Conservation (phyloP, 2,888 invertebrate genomes). For the Drosophila rubida region DNA sequence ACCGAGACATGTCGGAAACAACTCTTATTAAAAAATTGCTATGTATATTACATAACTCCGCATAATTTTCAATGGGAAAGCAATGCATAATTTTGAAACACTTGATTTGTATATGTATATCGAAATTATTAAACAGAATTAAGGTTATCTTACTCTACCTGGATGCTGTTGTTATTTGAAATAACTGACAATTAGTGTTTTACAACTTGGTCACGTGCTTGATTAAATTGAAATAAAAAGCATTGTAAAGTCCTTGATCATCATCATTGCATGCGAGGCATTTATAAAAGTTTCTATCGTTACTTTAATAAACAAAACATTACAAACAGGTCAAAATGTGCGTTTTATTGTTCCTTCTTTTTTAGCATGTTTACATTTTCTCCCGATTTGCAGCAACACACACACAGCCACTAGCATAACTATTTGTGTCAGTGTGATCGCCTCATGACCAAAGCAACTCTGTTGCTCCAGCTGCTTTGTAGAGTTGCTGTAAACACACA, state of each 20-base stretch:
- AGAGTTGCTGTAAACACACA: background rate
- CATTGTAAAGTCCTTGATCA: background rate
- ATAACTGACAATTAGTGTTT: background rate
- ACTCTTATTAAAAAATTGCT: background rate
- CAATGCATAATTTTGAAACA: background rate
- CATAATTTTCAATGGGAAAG: conserved; percentile 2
- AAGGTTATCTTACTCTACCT: background rate
- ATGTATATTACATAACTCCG: conserved; percentile 33
- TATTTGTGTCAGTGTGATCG: conserved; percentile 31
- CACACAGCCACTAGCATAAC: conserved; percentile 6
- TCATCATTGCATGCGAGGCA: background rate
- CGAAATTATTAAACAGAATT: background rate
- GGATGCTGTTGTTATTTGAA: conserved; percentile 1
- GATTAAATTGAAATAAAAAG: background rate
- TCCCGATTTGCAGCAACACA: conserved; percentile 27
- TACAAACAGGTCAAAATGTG: conserved; percentile 18
- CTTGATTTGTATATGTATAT: background rate
- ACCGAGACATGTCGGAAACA: conserved; percentile 10
- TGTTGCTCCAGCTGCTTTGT: conserved; percentile 6
- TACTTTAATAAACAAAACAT: conserved; percentile 38
- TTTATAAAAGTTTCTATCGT: background rate
- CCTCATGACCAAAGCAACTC: background rate
- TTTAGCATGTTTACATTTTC: conserved; percentile 13
- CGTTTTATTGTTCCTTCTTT: conserved; percentile 39
- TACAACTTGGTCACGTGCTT: conserved; percentile 11